A percentile compares a stretch with the other conserved stretches of the same genome.
Conservation (phyloP, 1,140 invertebrate genomes). For the Eumaeus atala region DNA sequence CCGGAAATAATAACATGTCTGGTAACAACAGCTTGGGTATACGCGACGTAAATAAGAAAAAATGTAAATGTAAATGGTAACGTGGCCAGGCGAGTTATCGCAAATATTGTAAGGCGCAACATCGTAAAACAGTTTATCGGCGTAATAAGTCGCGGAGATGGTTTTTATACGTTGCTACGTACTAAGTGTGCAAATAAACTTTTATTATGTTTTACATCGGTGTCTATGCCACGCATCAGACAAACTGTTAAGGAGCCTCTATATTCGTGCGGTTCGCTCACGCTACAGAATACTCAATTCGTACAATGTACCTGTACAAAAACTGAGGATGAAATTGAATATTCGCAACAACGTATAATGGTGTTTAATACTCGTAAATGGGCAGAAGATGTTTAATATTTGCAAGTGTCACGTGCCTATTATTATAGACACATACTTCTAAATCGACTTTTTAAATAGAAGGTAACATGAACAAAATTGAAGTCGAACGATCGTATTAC, state of each 20-base stretch:
- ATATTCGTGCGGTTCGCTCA: background rate
- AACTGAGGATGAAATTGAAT: too few relatives aligned
- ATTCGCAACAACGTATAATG: too few relatives aligned
- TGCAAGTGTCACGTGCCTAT: too few relatives aligned
- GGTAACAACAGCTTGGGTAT: background rate
- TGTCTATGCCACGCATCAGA: slow-evolving; percentile 24
- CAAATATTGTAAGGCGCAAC: slow-evolving; percentile 17
- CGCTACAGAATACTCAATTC: too few relatives aligned
- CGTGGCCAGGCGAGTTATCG: background rate
- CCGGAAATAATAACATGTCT: too few relatives aligned
- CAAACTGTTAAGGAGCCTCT: background rate
- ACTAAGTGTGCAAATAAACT: slow-evolving; percentile 41
- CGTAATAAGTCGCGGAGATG: slow-evolving; percentile 32
- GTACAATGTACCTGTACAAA: too few relatives aligned
- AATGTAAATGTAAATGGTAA: slow-evolving; percentile 1
- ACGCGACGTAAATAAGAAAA: background rate
- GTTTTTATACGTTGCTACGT: slow-evolving; percentile 38
- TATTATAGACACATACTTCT: too few relatives aligned
- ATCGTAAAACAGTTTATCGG: slow-evolving; percentile 33
- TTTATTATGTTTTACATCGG: slow-evolving; percentile 36
- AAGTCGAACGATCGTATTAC: too few relatives aligned
- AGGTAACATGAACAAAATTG: too few relatives aligned
- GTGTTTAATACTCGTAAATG: too few relatives aligned
- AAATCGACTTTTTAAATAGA: too few relatives aligned
- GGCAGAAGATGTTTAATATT: too few relatives aligned